Conservation (phyloP, 2,888 invertebrate genomes). For the Sylvicola fuscatus region DNA sequence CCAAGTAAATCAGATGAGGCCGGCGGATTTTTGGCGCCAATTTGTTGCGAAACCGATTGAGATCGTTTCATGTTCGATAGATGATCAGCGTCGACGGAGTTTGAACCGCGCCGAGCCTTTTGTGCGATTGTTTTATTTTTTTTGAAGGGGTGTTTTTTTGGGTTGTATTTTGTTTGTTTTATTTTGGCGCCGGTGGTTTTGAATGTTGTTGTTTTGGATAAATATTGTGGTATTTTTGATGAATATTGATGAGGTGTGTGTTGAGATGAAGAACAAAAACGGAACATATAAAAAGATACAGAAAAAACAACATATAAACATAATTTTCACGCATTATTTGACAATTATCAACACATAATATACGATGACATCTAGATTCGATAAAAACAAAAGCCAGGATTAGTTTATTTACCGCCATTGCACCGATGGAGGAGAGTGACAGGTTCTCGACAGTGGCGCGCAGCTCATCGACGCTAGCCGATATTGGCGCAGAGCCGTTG, state of each 20-base stretch:
- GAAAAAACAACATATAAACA: constrained; percentile 1
- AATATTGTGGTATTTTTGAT: background rate
- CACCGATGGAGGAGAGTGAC: constrained; percentile 58
- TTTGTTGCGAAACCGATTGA: constrained; percentile 55
- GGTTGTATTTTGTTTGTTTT: too few species aligned
- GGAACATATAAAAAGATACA: background rate
- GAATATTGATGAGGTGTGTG: background rate
- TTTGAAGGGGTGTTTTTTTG: constrained; percentile 7
- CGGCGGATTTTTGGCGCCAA: constrained; percentile 34
- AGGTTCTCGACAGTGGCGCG: constrained; percentile 83
- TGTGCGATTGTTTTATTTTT: constrained; percentile 6
- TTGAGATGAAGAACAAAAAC: constrained; percentile 1
- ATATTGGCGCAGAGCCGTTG: constrained; percentile 74
- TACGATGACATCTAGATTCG: background rate
- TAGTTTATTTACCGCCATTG: constrained; percentile 29
- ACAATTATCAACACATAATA: too few species aligned
- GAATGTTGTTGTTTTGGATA: too few species aligned
- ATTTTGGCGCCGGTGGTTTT: too few species aligned
- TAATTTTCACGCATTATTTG: too few species aligned
- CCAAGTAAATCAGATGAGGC: constrained; percentile 63
- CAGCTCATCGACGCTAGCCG: constrained; percentile 89
- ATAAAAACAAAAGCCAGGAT: background rate
- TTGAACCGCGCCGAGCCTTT: constrained; percentile 43
- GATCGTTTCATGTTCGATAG: constrained; percentile 43
- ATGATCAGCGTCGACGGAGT: constrained; percentile 23